Evolutionary conservation across 92 coral and sea anemone genomes (phyloP), one percentile per base, ranked within the genome.

Genomic region (Virgularia gustaviana): DNA sequence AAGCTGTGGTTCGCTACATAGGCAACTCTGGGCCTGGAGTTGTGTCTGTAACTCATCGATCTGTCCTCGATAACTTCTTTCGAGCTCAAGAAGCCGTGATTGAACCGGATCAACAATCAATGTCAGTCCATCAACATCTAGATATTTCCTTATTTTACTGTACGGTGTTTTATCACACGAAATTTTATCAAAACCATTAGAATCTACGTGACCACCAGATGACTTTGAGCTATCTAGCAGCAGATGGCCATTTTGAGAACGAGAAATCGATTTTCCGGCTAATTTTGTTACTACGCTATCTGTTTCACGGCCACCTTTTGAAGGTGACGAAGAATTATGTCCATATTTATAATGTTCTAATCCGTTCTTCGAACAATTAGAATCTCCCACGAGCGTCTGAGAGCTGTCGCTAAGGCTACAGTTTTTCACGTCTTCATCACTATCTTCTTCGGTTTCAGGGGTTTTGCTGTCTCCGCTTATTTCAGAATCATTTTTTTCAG

Each of bases 91-190:
- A 23, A 91, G 85, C 23, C 96, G 80, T 23, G 90, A 87, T 79
- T 91, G 97, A 12, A 89, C 90, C 12, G 82, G 84, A 77, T 91
- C 90, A 1, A 75, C 71, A 31, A 79, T 68, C 15, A 78, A 29
- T 2, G 97, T 84, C 59, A 91, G 70, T 1, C 97, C 97, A 65
- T 91, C 97, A 20, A 72, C 73, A 60, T 89, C 96, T 35, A 91
- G 79, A 81, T 81, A 86, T 57, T 87, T 83, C 9, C 85, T 70
- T 49, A 86, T 81, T 55, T 86, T 55, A 57, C 49, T 60, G 23
- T 81, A 82, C n/a, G 82, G 79, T 30, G 66, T 45, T 4, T 81
- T 63, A 49, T 76, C 78, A 29, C 79, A 65, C 0, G 90, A 86
- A 0, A 66, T 35, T 6, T 71, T 43, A 42, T 79, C n/a, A n/a